phyloP scores from a whole-genome alignment of 2,888 invertebrate species.

The Dynastes tityus region DNA sequence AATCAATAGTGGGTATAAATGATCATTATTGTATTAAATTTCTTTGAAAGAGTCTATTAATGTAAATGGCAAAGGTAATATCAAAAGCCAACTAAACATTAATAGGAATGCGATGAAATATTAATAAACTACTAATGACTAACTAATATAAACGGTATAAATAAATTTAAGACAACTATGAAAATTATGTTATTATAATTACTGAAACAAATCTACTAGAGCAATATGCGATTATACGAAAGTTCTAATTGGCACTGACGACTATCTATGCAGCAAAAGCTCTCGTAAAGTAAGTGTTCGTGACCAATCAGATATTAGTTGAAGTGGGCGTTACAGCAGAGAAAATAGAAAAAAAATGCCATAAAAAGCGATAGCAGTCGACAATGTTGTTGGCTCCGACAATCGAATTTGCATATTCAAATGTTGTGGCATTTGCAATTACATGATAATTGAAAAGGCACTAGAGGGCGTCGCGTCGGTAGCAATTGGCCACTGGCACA shows the following conservation, averaged over 20 bases:
- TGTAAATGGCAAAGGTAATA: too few species aligned
- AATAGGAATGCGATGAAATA: too few species aligned
- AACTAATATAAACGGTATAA: too few species aligned
- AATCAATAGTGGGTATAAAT: too few species aligned
- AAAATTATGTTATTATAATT: too few species aligned
- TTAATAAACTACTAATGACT: too few species aligned
- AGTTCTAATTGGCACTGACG: slow-evolving; percentile 2
- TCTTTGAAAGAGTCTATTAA: too few species aligned
- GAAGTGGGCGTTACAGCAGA: slow-evolving; percentile 13
- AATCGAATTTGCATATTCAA: slow-evolving; percentile 67
- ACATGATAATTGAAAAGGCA: slow-evolving; percentile 69
- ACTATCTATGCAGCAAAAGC: background rate
- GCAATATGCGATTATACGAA: background rate
- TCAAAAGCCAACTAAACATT: too few species aligned
- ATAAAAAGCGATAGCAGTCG: slow-evolving; percentile 25
- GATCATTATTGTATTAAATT: too few species aligned
- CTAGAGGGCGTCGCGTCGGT: slow-evolving; percentile 62
- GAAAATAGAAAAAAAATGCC: slow-evolving; percentile 17
- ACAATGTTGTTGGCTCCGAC: slow-evolving; percentile 24
- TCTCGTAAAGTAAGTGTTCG: slow-evolving; percentile 18
- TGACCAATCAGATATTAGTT: slow-evolving; percentile 20
- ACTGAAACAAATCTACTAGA: too few species aligned
- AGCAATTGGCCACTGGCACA: slow-evolving; percentile 62
- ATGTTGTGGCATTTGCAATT: slow-evolving; percentile 68
- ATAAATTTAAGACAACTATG: too few species aligned